Base-by-base conservation (phyloP, 2,888 invertebrate genomes). In the Campoplex capitator region DNA sequence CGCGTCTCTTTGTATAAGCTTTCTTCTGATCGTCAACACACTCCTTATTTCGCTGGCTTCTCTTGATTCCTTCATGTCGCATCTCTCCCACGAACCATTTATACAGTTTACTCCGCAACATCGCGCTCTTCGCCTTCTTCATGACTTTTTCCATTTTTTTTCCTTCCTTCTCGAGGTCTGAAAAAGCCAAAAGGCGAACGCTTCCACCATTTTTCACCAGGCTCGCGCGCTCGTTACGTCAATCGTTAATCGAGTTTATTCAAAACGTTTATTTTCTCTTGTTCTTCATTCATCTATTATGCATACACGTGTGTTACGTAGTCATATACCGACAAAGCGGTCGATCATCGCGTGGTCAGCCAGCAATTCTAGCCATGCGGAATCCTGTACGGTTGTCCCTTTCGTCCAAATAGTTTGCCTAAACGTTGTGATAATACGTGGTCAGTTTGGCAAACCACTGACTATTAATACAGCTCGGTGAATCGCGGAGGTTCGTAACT, bases 261-360 rank as follows among this genome's bases (percentile, higher is more conserved):
- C 11, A 11, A 13, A 58, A 58, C 3, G 8, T 90, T 92, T 92
- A 91, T 91, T 92, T 92, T 90, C 90, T 88, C 84, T 89, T 89
- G 90, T 90, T 89, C 90, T 88, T 45, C 45, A 13, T 92, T 91
- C 90, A 89, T 62, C 9, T 6, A 58, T 58, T 28, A 32, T 62
- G 62, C 1, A 16, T 6, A 32, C 6, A 13, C 9, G 1, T 1
- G 28, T 16, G 28, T 32, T 32, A 32, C 16, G 6, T 8, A 16
- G 62, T 32, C 62, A 13, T 11, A 0, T 16, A 32, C 51, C 51
- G 51, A 51, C 32, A 62, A 62, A 62, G 62, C 6, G 62, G 62
- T 62, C 32, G 32, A 62, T 62, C 6, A 32, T 32, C 16, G 62
- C 32, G 32, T 32, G 62, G 62, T 62, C 13, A 62, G 4, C 13